Evolutionary conservation across 2,797 vertebrate species (phyloP), one percentile per base, ranked within the genome.

Genomic region (Hypotaenidia philippensis): DNA sequence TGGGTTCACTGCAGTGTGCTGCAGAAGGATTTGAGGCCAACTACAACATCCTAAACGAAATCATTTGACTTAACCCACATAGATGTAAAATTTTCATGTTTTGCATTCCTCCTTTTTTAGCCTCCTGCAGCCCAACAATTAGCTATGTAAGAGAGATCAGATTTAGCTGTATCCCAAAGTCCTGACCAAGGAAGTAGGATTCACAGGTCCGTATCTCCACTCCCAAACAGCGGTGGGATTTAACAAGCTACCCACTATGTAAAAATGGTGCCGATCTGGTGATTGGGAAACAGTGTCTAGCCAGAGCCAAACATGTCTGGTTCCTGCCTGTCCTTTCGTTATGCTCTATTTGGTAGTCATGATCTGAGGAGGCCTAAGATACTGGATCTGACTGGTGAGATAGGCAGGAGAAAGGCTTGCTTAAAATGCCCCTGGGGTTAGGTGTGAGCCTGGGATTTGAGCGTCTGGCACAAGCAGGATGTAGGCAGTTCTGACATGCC

Each of bases 401-500:
- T 53, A 89, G 80, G 70, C 50, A 93, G 49, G 44, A 89, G 80
- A 93, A 91, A 80, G 27, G 38, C 66, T 88, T 75, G 74, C 50
- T 93, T 88, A 92, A 94, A 95, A 92, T 27, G 66, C 80, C 94
- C 45, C 45, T 11, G 47, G 77, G 93, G 83, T 40, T 84, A 70
- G 92, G 90, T 44, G 83, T 86, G 93, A 86, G 34, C 29, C 52
- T 83, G 72, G 55, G 85, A 81, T 91, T 80, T 74, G 34, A 69
- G 74, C 1, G 9, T 75, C 91, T 96, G 6, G 1, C n/a, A 83
- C 18, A 81, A 84, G 63, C 70, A 90, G 77, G 88, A 90, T 2
- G 5, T 34, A 81, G 52, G 57, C 31, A 72, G 95, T 97, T 83
- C 93, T 95, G 92, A 94, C 95, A 95, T 69, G 96, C 87, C 94